phyloP scores from a whole-genome alignment of 2,797 vertebrate genomes.

The Austrolebias charrua region DNA sequence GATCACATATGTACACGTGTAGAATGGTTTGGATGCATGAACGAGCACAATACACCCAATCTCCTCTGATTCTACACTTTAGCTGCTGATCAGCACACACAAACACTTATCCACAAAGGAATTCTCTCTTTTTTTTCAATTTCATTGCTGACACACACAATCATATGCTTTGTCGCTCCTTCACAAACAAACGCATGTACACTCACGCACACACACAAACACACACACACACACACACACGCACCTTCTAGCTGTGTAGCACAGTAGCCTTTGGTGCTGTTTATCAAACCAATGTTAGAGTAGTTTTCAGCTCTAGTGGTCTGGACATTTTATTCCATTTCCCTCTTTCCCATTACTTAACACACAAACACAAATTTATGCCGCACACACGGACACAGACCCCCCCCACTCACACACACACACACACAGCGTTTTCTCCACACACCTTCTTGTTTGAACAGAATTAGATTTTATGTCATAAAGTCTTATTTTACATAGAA shows the following conservation, averaged over 20 bases:
- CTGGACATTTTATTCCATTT: conserved; percentile 80
- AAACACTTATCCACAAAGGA: conserved; percentile 31
- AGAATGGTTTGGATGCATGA: conserved; percentile 47
- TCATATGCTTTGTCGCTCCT: conserved; percentile 24
- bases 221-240: conserved; percentile 18
- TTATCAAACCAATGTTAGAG: conserved; percentile 78
- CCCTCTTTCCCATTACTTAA: conserved; percentile 70
- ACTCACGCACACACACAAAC: conserved; percentile 4
- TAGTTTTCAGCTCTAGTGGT: conserved; percentile 81
- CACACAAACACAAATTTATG: conserved; percentile 65
- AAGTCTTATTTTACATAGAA: conserved; percentile 72
- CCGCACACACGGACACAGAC: conserved; percentile 14
- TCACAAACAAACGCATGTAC: conserved; percentile 24
- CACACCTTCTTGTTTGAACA: conserved; percentile 66
- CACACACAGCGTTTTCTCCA: conserved; percentile 34
- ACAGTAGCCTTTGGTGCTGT: conserved; percentile 69
- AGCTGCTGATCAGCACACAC: conserved; percentile 24
- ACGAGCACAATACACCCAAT: conserved; percentile 45
- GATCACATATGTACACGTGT: conserved; percentile 48
- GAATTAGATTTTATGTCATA: conserved; percentile 77
- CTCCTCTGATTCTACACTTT: conserved; percentile 51
- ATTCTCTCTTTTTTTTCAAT: conserved; percentile 45
- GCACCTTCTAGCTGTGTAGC: conserved; percentile 56
- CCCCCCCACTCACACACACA: conserved; percentile 8
- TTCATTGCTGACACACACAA: conserved; percentile 38